A percentile compares a stretch with the other conserved stretches of the same genome.
Evolutionary conservation across 2,888 invertebrate species (phyloP).

Genomic region (Molanna angustata): DNA sequence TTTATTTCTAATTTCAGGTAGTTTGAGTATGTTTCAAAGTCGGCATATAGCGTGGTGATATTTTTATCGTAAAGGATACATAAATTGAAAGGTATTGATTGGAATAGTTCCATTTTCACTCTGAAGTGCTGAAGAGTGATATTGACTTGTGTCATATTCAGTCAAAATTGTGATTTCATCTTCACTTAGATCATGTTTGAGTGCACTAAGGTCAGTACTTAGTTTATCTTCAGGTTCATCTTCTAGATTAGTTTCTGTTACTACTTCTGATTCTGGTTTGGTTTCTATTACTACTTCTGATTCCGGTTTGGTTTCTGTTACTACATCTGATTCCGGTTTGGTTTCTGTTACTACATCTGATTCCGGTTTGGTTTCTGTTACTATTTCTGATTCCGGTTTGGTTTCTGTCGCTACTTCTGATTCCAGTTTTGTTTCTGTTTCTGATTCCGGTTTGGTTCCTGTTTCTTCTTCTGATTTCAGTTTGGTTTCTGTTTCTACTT

Average conservation of each 20-base stretch:
- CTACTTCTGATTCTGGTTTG: background rate
- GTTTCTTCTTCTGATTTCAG: background rate
- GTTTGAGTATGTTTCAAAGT: too few relatives aligned
- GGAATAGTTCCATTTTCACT: conserved; percentile 56
- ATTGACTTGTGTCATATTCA: conserved; percentile 41
- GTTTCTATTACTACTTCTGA: background rate
- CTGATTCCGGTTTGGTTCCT: too few relatives aligned
- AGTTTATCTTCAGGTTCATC: conserved; percentile 1
- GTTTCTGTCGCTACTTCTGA: too few relatives aligned
- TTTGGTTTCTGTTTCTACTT: background rate
- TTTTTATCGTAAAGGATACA: conserved; percentile 60
- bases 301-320: background rate
- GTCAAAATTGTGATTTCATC: conserved; percentile 45
- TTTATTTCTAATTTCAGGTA: too few relatives aligned
- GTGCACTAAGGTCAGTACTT: background rate
- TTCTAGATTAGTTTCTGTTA: background rate
- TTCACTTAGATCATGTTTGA: conserved; percentile 36
- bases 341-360: too few relatives aligned
- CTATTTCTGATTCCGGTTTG: too few relatives aligned
- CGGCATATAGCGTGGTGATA: too few relatives aligned
- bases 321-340: too few relatives aligned
- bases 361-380: too few relatives aligned
- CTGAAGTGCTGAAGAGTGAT: conserved; percentile 52
- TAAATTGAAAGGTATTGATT: conserved; percentile 59
- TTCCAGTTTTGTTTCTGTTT: too few relatives aligned